These are phyloP conservation scores for Leptinotarsa haldemani DNA, from an alignment of 2,888 invertebrate species.

Conservation along the genomic window DNA sequence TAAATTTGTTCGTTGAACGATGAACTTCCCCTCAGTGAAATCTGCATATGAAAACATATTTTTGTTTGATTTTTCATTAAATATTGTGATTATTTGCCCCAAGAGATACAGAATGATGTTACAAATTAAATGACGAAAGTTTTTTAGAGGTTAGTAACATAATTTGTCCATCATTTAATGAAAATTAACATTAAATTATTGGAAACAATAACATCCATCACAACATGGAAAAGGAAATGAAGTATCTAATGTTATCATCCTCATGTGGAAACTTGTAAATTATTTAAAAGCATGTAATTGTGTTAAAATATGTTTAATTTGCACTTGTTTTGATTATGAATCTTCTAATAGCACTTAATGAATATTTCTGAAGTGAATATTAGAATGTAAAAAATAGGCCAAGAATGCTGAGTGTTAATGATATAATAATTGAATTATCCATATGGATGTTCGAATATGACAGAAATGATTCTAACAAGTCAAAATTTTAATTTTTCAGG, in stretches of 20 bases:
- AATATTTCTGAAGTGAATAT: conserved; percentile 11
- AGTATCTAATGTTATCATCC: conserved; percentile 34
- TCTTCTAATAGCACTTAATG: background rate
- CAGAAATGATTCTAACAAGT: conserved; percentile 1
- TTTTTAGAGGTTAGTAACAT: conserved; percentile 50
- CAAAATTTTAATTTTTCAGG: conserved; percentile 27
- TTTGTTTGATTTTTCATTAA: conserved; percentile 56
- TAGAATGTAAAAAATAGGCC: conserved; percentile 47
- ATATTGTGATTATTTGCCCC: conserved; percentile 52
- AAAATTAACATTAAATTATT: conserved; percentile 19
- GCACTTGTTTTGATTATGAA: background rate
- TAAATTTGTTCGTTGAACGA: conserved; percentile 92
- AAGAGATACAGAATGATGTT: conserved; percentile 62
- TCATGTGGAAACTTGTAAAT: conserved; percentile 21
- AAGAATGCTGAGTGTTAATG: conserved; percentile 35
- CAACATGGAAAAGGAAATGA: conserved; percentile 35
- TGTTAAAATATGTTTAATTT: conserved; percentile 6
- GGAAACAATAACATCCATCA: conserved; percentile 26
- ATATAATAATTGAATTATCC: conserved; percentile 40
- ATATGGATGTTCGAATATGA: conserved; percentile 40
- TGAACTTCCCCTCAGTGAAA: conserved; percentile 84
- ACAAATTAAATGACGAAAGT: conserved; percentile 51
- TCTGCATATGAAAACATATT: conserved; percentile 61
- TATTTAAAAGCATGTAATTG: background rate
- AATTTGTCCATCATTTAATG: background rate